Evolutionary conservation across 2,113 vertebrate genomes (phyloP).

Genomic region (Dolichallabes microphthalmus): DNA sequence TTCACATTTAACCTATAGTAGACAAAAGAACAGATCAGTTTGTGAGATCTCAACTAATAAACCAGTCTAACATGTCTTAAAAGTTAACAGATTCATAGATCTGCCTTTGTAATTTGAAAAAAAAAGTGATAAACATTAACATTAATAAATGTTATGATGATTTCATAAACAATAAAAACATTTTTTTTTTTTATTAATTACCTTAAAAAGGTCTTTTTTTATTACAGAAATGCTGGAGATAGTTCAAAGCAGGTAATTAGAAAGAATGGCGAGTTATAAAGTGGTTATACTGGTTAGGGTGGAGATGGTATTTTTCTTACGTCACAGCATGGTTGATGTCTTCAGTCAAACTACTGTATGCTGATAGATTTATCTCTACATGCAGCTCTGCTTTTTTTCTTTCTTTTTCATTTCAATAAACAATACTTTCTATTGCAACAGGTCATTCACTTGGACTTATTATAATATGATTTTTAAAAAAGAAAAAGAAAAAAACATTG

Average conservation of each 20-base stretch:
- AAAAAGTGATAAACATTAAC: not conserved
- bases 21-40: not conserved
- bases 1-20: not conserved
- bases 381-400: not conserved
- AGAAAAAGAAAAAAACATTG: too few relatives aligned
- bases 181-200: not conserved
- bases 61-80: not conserved
- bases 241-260: not conserved
- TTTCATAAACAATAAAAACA: not conserved
- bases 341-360: too few relatives aligned
- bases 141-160: too few relatives aligned
- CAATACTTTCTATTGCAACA: not conserved
- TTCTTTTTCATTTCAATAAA: too few relatives aligned
- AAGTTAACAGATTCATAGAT: not conserved
- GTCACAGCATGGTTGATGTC: not conserved
- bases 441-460: not conserved
- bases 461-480: not conserved
- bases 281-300: not conserved
- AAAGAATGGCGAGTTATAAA: not conserved
- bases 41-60: not conserved
- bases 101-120: not conserved
- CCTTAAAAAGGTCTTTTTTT: not conserved
- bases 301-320: not conserved
- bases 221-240: not conserved
- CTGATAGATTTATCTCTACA: not conserved